These are phyloP conservation scores for Phoebastria nigripes DNA, from an alignment of 2,797 vertebrate species.

Conservation along the genomic window DNA sequence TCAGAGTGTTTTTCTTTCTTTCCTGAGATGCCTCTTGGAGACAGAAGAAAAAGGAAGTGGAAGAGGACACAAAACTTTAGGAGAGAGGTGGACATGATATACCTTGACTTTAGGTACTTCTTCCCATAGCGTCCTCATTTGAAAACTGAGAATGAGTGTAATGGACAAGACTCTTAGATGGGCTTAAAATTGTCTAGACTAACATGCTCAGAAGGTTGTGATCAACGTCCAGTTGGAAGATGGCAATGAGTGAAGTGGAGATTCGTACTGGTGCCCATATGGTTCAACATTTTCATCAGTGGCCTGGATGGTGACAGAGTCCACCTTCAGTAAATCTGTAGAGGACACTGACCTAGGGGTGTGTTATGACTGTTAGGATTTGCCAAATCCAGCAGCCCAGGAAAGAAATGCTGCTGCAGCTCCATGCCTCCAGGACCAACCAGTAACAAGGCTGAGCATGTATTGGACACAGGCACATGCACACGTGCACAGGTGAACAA, in stretches of 20 bases:
- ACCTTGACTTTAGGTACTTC: not conserved
- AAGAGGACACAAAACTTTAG: not conserved
- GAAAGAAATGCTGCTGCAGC: not conserved
- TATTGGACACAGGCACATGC: not conserved
- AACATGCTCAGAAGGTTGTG: not conserved
- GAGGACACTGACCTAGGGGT: not conserved
- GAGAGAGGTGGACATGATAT: not conserved
- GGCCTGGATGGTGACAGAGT: not conserved
- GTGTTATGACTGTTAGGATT: not conserved
- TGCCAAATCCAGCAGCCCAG: not conserved
- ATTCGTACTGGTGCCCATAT: not conserved
- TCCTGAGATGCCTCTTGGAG: not conserved
- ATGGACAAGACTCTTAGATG: not conserved
- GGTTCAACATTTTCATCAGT: not conserved
- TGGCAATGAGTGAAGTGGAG: not conserved
- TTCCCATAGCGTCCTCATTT: not conserved
- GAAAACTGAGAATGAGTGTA: not conserved
- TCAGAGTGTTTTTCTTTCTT: not conserved
- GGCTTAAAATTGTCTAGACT: not conserved
- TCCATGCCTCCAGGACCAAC: not conserved
- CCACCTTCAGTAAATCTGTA: not conserved
- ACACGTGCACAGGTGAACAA: fast-evolving
- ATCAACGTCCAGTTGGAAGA: not conserved
- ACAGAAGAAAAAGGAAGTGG: not conserved
- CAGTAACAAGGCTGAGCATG: not conserved